Conservation (phyloP, 1,140 invertebrate species). For the Philopotamus ludificatus region DNA sequence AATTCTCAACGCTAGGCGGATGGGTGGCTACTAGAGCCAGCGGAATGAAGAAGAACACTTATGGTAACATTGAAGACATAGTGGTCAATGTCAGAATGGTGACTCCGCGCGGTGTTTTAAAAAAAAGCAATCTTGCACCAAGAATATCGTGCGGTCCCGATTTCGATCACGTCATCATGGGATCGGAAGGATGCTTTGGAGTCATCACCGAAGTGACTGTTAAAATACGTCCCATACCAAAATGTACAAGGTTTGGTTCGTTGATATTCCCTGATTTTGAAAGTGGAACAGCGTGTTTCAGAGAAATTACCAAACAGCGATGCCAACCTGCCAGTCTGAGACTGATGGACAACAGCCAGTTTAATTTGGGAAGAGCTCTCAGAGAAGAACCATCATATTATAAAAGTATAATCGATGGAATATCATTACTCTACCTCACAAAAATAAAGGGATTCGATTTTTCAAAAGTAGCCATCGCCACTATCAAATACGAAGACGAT, state of each 20-base stretch:
- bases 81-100: constrained; percentile 88
- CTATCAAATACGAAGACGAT: constrained; percentile 87
- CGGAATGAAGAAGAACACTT: constrained; percentile 99
- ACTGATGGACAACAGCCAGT: constrained; percentile 97
- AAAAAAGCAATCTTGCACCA: constrained; percentile 68
- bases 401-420: constrained; percentile 69
- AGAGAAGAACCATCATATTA: constrained; percentile 61
- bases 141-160: constrained; percentile 91
- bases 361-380: constrained; percentile 88
- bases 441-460: constrained; percentile 87
- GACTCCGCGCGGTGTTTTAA: constrained; percentile 78
- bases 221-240: constrained; percentile 89
- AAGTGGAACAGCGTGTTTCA: constrained; percentile 80
- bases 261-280: constrained; percentile 93
- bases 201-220: constrained; percentile 92
- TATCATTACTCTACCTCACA: constrained; percentile 91
- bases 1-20: constrained; percentile 95
- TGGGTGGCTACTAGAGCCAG: constrained; percentile 98
- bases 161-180: constrained; percentile 93
- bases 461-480: constrained; percentile 84
- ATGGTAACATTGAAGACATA: constrained; percentile 96
- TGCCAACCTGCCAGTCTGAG: constrained; percentile 94
- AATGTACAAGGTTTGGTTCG: constrained; percentile 84
- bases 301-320: constrained; percentile 74
- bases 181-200: constrained; percentile 94